Evolutionary conservation across 1,140 invertebrate genomes (phyloP), one percentile per base, ranked within the genome.

Genomic region (Platorchestia sp.): DNA sequence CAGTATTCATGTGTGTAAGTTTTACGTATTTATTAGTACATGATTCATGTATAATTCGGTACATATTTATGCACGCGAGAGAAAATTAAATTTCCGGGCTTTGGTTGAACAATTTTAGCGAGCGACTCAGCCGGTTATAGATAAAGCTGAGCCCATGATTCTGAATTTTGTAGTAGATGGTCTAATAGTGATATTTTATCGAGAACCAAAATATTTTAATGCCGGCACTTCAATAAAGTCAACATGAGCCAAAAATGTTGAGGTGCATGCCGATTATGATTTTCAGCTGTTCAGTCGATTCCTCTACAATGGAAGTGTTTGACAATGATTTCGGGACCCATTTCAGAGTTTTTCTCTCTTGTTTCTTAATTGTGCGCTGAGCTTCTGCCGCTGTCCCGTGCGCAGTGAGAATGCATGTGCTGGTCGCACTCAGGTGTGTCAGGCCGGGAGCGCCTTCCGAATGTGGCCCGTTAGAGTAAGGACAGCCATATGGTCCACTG

Each of bases 401-500:
- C 36, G 59, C 36, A 36, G 27, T 75, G 10, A 75, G 59, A 75
- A 75, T 14, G 3, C 59, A 22, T 75, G 7, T 75, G 59, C 1
- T 75, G 10, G 59, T 75, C 59, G 59, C 59, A 75, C 59, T 75
- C 59, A 27, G 36, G 87, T 42, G 87, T 44, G 42, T 44, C 87
- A 89, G 43, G 41, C n/a, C 87, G 41, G 10, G 87, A 44, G 43
- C 41, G 22, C 87, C 43, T 89, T 41, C 87, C 41, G 87, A 89
- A 89, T 89, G 91, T 45, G 91, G 45, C 91, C 91, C 91, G 91
- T 93, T 93, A 93, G 43, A 19, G 91, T 44, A 22, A 93, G 43
- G 45, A 93, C 91, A 6, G 91, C 91, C 91, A 47, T 93, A 93
- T 93, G 91, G 91, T 93, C 91, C 45, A 47, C 36, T 93, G 45